These are phyloP conservation scores for Perca schrenkii DNA, from an alignment of 2,113 vertebrate genomes.

Conservation along the genomic window DNA sequence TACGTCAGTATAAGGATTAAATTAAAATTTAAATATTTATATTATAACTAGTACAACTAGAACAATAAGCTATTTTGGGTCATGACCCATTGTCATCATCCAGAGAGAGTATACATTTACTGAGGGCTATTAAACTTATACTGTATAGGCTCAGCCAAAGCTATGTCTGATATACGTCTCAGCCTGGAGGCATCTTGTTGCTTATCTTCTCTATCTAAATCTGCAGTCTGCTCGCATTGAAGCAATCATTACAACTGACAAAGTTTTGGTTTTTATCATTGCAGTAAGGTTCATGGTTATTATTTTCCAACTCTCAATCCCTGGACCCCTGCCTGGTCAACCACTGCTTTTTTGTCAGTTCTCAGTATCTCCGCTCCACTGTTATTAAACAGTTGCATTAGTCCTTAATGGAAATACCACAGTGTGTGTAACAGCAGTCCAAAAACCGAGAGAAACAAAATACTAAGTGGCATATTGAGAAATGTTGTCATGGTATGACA, in stretches of 20 bases:
- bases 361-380: slow-evolving; percentile 50
- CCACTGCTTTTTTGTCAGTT: slow-evolving; percentile 63
- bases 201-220: slow-evolving; percentile 38
- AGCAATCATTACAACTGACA: slow-evolving; percentile 39
- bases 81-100: neutral
- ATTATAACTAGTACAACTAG: too few relatives aligned
- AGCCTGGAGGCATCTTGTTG: neutral
- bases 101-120: neutral
- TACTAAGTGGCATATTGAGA: slow-evolving; percentile 1
- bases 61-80: neutral
- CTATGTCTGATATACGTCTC: neutral
- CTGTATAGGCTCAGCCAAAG: slow-evolving; percentile 22
- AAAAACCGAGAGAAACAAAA: slow-evolving; percentile 22
- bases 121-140: neutral
- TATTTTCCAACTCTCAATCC: slow-evolving; percentile 69
- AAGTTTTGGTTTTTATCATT: slow-evolving; percentile 49
- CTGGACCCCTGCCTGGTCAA: slow-evolving; percentile 71
- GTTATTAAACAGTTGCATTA: slow-evolving; percentile 65
- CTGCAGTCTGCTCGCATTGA: slow-evolving; percentile 20
- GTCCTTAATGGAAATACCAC: slow-evolving; percentile 60
- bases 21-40: slow-evolving; percentile 4
- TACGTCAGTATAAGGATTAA: neutral
- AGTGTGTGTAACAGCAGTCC: slow-evolving; percentile 42
- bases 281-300: slow-evolving; percentile 50
- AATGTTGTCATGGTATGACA: slow-evolving; percentile 17